Evolutionary conservation across 2,113 vertebrate genomes (phyloP).

Genomic region (Arenaria interpres): DNA sequence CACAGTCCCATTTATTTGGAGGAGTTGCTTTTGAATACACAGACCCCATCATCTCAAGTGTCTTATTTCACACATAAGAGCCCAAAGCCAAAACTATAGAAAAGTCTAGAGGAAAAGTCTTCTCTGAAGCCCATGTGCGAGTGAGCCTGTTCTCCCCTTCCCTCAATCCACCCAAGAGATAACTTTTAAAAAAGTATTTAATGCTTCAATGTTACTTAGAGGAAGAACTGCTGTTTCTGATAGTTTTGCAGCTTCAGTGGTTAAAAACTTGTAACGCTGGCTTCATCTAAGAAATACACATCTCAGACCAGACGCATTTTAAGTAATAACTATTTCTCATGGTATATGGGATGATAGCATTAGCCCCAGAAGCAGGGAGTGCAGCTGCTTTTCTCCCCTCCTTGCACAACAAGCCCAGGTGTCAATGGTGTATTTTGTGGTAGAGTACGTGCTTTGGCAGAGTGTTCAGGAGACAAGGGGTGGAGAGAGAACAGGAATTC

Average conservation of each 20-base stretch:
- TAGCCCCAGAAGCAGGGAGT: neutral
- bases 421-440: rapidly evolving
- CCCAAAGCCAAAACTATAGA: neutral
- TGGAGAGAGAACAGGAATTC: neutral
- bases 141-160: neutral
- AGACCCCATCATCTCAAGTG: neutral
- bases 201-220: neutral
- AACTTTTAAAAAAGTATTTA: neutral
- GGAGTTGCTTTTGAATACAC: neutral
- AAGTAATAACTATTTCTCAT: neutral
- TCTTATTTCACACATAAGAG: neutral
- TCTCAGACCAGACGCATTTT: neutral
- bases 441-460: neutral
- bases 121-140: neutral
- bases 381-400: no score
- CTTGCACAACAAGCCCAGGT: neutral
- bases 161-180: neutral
- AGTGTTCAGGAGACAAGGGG: rapidly evolving
- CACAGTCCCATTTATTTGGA: neutral
- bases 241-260: neutral
- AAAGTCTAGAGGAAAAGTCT: neutral
- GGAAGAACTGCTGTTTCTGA: neutral
- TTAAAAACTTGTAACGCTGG: neutral
- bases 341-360: no score
- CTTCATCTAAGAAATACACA: neutral